Evolutionary conservation across 2,797 vertebrate genomes (phyloP).

Genomic region (Falco concolor): DNA sequence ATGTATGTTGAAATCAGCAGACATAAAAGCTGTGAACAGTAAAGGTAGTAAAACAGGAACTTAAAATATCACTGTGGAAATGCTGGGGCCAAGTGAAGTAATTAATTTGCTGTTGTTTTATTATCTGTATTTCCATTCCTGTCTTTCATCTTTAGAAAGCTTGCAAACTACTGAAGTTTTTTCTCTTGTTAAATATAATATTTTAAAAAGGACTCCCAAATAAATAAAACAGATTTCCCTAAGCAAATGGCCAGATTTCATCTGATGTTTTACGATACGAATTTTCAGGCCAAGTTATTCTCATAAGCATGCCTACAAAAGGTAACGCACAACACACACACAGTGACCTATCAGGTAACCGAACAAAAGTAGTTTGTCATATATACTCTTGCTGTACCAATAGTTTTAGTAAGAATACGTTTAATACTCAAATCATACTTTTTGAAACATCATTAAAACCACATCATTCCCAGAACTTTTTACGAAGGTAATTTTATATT

Average conservation of each 20-base stretch:
- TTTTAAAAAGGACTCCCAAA: neutral
- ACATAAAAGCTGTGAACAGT: neutral
- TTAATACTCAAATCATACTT: neutral
- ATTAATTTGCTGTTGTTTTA: neutral
- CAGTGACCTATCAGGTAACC: neutral
- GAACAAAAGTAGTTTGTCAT: neutral
- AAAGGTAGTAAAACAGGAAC: neutral
- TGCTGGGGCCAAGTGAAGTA: neutral
- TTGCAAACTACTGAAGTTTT: neutral
- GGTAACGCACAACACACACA: neutral
- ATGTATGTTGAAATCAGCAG: neutral
- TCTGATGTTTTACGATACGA: neutral
- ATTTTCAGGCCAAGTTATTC: neutral
- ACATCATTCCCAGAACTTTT: neutral
- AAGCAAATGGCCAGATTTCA: neutral
- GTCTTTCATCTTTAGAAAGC: neutral
- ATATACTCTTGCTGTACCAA: neutral
- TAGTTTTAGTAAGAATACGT: neutral
- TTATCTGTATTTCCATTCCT: neutral
- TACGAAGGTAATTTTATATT: neutral
- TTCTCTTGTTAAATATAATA: neutral
- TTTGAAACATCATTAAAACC: neutral
- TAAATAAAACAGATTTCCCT: neutral
- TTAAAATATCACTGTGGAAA: neutral
- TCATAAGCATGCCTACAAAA: neutral